Evolutionary conservation across 2,113 vertebrate species (phyloP).

Genomic region (Platysternon megacephalum): DNA sequence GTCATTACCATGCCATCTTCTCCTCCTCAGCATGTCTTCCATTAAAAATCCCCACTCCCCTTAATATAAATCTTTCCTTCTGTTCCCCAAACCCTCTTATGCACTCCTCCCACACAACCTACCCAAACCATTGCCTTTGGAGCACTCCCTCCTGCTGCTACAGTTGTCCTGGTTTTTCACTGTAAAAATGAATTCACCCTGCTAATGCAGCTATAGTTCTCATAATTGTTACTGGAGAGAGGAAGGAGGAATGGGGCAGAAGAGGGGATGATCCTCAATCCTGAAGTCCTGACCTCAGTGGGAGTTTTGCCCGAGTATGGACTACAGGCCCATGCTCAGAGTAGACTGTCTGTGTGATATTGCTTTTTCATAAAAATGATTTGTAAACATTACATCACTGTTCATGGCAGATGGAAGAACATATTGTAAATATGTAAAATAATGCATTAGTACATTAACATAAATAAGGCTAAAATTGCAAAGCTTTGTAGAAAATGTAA

Average conservation of each 20-base stretch:
- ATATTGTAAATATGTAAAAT: constrained; percentile 73
- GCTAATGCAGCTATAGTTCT: background rate
- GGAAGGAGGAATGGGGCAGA: background rate
- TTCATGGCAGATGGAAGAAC: constrained; percentile 48
- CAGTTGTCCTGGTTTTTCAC: background rate
- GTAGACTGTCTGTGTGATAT: background rate
- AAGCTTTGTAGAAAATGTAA: constrained; percentile 68
- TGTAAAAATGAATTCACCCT: background rate
- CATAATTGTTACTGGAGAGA: background rate
- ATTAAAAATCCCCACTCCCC: background rate
- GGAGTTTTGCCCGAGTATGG: background rate
- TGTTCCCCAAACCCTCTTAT: background rate
- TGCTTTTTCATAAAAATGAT: constrained; percentile 10
- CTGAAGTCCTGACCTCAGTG: background rate
- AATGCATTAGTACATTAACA: constrained; percentile 65
- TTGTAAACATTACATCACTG: constrained; percentile 40
- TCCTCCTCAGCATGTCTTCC: background rate
- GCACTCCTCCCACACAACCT: background rate
- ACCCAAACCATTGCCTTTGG: background rate
- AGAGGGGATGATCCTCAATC: background rate
- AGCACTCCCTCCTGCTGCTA: background rate
- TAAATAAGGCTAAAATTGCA: constrained; percentile 74
- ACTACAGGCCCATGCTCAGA: background rate
- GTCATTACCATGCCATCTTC: background rate
- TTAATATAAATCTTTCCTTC: background rate